phyloP scores from a whole-genome alignment of 2,113 vertebrate genomes.

The Hipposideros armiger region DNA sequence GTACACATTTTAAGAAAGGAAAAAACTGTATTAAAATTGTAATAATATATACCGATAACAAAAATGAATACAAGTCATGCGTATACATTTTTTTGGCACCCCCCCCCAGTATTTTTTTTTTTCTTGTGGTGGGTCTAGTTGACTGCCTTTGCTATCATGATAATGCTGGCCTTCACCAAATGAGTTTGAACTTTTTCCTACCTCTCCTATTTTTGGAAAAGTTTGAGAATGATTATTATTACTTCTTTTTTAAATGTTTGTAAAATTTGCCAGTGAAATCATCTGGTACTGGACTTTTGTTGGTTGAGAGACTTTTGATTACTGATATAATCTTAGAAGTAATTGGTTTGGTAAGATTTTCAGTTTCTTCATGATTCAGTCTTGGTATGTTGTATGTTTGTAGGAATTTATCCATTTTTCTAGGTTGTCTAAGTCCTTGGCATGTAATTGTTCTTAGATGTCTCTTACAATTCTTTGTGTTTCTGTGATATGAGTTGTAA shows the following conservation, averaged over 20 bases:
- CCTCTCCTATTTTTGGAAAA: neutral
- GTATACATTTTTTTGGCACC: too few species aligned
- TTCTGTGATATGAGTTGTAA: neutral
- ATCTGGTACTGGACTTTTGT: neutral
- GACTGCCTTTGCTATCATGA: neutral
- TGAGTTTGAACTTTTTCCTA: neutral
- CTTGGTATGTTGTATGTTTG: neutral
- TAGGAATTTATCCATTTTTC: neutral
- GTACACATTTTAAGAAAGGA: too few species aligned
- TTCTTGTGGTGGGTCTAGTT: neutral
- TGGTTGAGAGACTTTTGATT: neutral
- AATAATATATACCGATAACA: too few species aligned
- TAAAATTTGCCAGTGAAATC: neutral
- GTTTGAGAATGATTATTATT: neutral
- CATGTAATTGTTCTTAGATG: neutral
- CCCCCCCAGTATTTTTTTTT: neutral
- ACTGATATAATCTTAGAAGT: neutral
- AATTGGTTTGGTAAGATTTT: neutral
- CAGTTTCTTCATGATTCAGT: neutral
- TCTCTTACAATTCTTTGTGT: neutral
- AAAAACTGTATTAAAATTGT: too few species aligned
- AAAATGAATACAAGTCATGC: too few species aligned
- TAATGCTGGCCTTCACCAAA: neutral
- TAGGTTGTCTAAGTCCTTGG: neutral
- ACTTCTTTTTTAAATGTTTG: neutral